phyloP scores from a whole-genome alignment of 2,113 vertebrate species.

The Varanus salvator region DNA sequence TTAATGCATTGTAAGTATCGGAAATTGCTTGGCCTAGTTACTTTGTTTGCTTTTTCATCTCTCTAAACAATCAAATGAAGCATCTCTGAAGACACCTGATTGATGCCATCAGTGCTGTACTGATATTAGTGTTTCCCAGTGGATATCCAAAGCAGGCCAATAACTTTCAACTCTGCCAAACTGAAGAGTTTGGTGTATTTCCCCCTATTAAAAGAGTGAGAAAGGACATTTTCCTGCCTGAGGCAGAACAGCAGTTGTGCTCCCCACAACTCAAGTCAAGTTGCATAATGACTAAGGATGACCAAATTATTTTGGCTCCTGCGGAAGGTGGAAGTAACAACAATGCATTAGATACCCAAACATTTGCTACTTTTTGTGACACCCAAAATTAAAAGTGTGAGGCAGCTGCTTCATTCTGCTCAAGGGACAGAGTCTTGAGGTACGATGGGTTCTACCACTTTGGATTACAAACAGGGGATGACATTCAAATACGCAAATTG shows the following conservation, averaged over 20 bases:
- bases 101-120: constrained; percentile 69
- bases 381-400: too few species aligned
- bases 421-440: neutral
- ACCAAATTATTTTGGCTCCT: too few species aligned
- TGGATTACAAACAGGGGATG: neutral
- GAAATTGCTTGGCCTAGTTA: constrained; percentile 73
- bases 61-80: constrained; percentile 76
- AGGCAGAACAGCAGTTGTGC: too few species aligned
- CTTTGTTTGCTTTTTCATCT: constrained; percentile 75
- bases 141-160: constrained; percentile 60
- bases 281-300: too few species aligned
- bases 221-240: too few species aligned
- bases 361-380: too few species aligned
- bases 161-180: constrained; percentile 60
- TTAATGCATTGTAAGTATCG: constrained; percentile 74
- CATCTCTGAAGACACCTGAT: constrained; percentile 73
- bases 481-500: neutral
- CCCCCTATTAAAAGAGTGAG: neutral
- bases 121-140: constrained; percentile 70
- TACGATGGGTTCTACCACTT: neutral
- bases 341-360: too few species aligned
- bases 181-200: constrained; percentile 55
- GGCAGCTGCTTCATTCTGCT: neutral
- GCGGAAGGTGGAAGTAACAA: too few species aligned
- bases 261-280: too few species aligned